Conservation (phyloP, 92 coral and sea anemone genomes). For the Ricordea florida region DNA sequence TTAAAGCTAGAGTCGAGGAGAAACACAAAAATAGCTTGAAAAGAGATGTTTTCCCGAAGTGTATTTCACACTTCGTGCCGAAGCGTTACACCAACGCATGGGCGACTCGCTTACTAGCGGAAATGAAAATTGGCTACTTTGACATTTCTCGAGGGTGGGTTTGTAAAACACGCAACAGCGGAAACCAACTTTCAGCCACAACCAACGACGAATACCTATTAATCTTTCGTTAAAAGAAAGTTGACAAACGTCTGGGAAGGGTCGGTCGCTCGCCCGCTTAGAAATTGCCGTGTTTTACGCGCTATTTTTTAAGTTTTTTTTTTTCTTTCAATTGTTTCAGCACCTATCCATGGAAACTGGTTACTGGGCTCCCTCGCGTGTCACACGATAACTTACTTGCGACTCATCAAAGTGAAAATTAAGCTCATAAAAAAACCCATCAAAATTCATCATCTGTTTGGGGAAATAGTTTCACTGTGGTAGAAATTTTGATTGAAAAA, state of each 20-base stretch:
- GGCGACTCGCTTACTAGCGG: conserved; percentile 84
- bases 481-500: conserved; percentile 21
- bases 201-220: conserved; percentile 32
- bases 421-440: not conserved
- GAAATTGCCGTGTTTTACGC: conserved; percentile 5
- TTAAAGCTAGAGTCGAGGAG: not conserved
- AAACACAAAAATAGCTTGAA: not conserved
- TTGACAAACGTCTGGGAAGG: conserved; percentile 32
- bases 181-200: conserved; percentile 62
- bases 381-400: not conserved
- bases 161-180: conserved; percentile 55
- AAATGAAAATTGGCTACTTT: conserved; percentile 67
- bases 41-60: no score
- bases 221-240: conserved; percentile 31
- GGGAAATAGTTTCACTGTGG: not conserved
- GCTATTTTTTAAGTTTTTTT: not conserved
- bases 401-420: no score
- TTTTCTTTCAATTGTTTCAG: conserved; percentile 21
- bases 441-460: not conserved
- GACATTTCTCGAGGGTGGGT: conserved; percentile 74
- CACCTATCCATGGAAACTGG: not conserved
- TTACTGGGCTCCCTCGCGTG: not conserved
- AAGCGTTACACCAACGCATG: conserved; percentile 41
- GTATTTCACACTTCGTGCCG: conserved; percentile 16
- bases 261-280: no score